Evolutionary conservation across 37 sponge, comb jelly and placozoan species (phyloP), one percentile per base, ranked within the genome.

Genomic region (Halisarca cf. caerulea): DNA sequence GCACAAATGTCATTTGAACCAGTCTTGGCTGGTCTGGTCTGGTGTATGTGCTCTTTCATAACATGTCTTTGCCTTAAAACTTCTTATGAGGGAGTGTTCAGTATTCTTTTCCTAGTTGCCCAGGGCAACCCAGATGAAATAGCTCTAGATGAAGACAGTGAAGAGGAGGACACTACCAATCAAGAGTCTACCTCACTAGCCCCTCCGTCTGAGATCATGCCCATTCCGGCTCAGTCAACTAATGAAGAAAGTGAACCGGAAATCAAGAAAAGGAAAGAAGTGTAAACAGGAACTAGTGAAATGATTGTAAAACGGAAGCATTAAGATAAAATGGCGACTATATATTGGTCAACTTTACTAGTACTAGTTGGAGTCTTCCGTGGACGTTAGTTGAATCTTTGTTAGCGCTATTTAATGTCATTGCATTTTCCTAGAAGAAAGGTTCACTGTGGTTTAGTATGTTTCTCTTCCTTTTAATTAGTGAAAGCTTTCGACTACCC

Each of bases 121-220:
- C 28, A 27, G 0, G 25, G 28, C 2, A 83, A 83, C 24, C 84
- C 84, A 37, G 84, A 83, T 71, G 84, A 83, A 24, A 83, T 83
- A 24, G 55, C 24, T 17, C 44, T 83, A 0, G 53, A 42, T 33
- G 84, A 58, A 3, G 58, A 58, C 60, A n/a, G 21, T 23, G 23
- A 25, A 57, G 58, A 80, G 51, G 51, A 47, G 11, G 6, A 47
- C 51, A 47, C 11, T 47, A 47, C 51, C 11, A 11, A 11, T 47
- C n/a, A n/a, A n/a, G n/a, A n/a, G n/a, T 14, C 51, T 47, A 47
- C 9, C 51, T 14, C 6, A 47, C 51, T 14, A 47, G 11, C 51
- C 6, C 11, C 51, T 14, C 51, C 11, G 6, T 11, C 51, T 6
- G 9, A 47, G 51, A 47, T 11, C 11, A 47, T 11, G 51, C 51